phyloP scores from a whole-genome alignment of 2,888 invertebrate genomes.

The Epirrita christyi region DNA sequence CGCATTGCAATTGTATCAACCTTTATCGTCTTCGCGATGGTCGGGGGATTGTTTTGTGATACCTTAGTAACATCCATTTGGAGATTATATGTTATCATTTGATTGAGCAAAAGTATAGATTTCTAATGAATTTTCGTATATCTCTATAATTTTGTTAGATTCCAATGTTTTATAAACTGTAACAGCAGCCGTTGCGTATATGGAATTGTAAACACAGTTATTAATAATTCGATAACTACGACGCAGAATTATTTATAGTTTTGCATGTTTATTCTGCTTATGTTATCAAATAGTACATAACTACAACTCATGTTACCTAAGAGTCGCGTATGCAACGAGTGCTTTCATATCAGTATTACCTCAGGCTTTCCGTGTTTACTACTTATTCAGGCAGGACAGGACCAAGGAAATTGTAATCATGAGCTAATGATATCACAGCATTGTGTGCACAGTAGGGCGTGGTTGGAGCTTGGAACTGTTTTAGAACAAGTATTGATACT shows the following conservation, averaged over 20 bases:
- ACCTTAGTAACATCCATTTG: conserved; percentile 4
- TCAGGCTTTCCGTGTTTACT: conserved; percentile 2
- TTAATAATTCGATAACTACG: conserved; percentile 7
- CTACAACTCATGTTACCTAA: neutral
- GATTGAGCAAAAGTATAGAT: neutral
- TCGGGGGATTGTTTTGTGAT: conserved; percentile 15
- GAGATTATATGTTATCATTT: too few relatives aligned
- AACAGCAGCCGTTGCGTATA: neutral
- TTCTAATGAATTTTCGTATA: neutral
- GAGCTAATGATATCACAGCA: conserved; percentile 3
- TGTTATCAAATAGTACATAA: conserved; percentile 5
- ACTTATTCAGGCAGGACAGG: conserved; percentile 7
- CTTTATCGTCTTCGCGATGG: neutral
- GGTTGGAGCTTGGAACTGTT: neutral
- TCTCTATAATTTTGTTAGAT: neutral
- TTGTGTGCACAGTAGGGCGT: conserved; percentile 6
- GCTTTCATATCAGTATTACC: neutral
- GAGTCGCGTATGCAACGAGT: neutral
- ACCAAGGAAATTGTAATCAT: conserved; percentile 12
- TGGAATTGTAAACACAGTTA: conserved; percentile 3
- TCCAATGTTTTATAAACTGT: neutral
- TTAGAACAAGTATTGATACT: neutral
- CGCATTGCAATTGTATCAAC: too few relatives aligned
- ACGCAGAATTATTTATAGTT: conserved; percentile 3
- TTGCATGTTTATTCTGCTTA: neutral